These are phyloP conservation scores for Piscicola geometra DNA, from an alignment of 2,888 invertebrate genomes.

Conservation along the genomic window DNA sequence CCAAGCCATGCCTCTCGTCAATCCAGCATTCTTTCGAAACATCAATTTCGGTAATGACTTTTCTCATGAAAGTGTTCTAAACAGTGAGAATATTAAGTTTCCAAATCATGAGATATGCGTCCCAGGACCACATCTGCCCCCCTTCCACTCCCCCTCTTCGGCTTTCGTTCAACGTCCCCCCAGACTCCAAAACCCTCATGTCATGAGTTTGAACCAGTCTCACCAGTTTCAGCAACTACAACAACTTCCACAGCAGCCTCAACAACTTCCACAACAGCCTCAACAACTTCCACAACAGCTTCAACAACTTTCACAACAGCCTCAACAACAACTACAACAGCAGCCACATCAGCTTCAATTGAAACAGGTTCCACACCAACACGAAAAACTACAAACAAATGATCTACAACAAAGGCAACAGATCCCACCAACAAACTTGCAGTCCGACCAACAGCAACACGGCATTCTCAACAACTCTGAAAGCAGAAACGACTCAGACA, in stretches of 20 bases:
- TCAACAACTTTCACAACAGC: no score
- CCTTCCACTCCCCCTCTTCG: not conserved
- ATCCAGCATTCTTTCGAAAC: not conserved
- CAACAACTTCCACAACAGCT: no score
- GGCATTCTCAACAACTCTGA: no score
- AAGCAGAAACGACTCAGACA: no score
- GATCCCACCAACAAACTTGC: not conserved
- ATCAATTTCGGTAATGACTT: no score
- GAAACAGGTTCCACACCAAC: not conserved
- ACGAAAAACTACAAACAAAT: not conserved
- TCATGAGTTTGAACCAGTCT: not conserved
- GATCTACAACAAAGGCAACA: not conserved
- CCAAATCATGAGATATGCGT: no score
- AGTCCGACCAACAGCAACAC: no score
- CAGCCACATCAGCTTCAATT: no score
- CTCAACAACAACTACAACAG: no score
- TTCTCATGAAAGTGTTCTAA: no score
- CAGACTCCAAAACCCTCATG: not conserved
- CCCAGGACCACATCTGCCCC: not conserved
- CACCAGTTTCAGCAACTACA: not conserved
- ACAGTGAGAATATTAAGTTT: no score
- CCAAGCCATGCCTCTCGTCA: not conserved
- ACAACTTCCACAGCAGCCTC: not conserved
- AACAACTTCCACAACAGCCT: no score
- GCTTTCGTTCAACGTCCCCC: constrained; percentile 3